phyloP scores from a whole-genome alignment of 2,113 vertebrate species.

The Planiliza haematocheilus region DNA sequence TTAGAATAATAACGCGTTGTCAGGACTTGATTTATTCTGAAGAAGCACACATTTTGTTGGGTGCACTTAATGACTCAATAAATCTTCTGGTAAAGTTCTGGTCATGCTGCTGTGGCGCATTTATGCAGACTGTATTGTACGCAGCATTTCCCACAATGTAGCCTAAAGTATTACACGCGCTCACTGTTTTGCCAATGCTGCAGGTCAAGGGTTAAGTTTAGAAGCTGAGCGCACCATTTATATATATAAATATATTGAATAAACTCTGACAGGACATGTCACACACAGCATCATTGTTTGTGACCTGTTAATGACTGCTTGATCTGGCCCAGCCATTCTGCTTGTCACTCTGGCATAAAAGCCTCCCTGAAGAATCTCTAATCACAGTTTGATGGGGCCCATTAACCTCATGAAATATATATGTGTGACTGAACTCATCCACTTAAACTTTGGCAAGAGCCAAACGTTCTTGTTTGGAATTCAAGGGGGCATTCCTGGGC shows the following conservation, averaged over 20 bases:
- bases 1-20: conserved; percentile 1
- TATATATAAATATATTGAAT: conserved; percentile 2
- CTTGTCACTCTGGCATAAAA: conserved; percentile 64
- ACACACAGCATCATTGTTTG: conserved; percentile 46
- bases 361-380: conserved; percentile 73
- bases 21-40: neutral
- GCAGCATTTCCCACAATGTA: neutral
- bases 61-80: conserved; percentile 2
- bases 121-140: neutral
- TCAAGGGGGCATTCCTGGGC: conserved; percentile 43
- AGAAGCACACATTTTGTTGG: neutral
- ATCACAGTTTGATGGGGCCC: conserved; percentile 75
- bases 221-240: neutral
- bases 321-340: conserved; percentile 41
- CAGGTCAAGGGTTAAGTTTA: conserved; percentile 18
- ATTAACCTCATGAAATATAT: conserved; percentile 81
- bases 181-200: conserved; percentile 3
- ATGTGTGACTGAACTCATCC: conserved; percentile 75
- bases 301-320: conserved; percentile 61
- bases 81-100: conserved; percentile 10
- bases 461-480: conserved; percentile 67
- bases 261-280: conserved; percentile 23
- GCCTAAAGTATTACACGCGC: neutral
- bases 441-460: conserved; percentile 81
- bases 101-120: neutral